Conservation (phyloP, 1,140 invertebrate genomes). For the Laodelphax striatellus region DNA sequence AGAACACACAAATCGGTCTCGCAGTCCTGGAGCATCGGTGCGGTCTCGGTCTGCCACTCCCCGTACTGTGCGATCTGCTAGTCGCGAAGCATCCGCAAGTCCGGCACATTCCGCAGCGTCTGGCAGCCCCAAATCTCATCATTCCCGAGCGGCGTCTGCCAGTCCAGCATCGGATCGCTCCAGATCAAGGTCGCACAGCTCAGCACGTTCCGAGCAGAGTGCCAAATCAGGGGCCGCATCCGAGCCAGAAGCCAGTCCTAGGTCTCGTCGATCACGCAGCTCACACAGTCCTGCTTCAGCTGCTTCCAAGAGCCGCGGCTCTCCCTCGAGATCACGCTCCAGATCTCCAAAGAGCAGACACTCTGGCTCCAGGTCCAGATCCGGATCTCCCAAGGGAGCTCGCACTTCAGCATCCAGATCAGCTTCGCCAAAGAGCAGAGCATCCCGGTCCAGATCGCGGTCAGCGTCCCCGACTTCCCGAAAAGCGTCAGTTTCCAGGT, state of each 20-base stretch:
- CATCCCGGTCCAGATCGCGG: neutral
- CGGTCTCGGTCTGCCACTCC: constrained; percentile 1
- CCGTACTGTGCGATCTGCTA: neutral
- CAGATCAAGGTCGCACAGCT: neutral
- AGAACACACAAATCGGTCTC: neutral
- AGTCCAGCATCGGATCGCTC: constrained; percentile 9
- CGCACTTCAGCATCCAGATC: constrained; percentile 6
- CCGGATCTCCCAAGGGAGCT: constrained; percentile 6
- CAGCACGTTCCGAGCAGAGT: constrained; percentile 18
- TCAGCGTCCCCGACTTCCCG: neutral
- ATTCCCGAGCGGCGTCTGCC: neutral
- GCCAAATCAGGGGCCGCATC: constrained; percentile 33
- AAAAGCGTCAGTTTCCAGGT: neutral
- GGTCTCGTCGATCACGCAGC: constrained; percentile 11
- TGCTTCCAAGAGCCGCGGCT: constrained; percentile 18
- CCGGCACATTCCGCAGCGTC: constrained; percentile 7
- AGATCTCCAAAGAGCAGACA: constrained; percentile 16
- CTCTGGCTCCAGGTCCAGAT: constrained; percentile 17
- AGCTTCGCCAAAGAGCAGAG: neutral
- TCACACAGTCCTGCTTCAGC: constrained; percentile 20
- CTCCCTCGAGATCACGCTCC: constrained; percentile 14
- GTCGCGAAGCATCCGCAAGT: neutral
- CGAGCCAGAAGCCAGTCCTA: constrained; percentile 9
- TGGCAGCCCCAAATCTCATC: constrained; percentile 5
- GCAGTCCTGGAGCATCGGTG: neutral